phyloP scores from a whole-genome alignment of 2,113 vertebrate genomes.

The Mandrillus leucophaeus region DNA sequence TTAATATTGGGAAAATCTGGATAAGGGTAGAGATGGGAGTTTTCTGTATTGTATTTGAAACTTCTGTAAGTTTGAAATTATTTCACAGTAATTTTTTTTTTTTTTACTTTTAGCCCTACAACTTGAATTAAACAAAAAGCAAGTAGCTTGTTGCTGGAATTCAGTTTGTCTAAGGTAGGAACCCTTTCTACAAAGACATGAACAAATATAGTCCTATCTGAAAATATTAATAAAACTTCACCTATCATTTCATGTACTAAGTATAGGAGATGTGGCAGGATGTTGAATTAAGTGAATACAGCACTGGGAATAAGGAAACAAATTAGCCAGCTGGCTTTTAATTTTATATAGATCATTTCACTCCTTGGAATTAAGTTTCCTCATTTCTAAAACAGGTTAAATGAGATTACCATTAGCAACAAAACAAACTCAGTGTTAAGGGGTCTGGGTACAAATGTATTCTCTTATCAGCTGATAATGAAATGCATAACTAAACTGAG shows the following conservation, averaged over 20 bases:
- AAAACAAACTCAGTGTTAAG: not conserved
- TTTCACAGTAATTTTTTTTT: not conserved
- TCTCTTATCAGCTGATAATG: not conserved
- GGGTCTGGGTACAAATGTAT: not conserved
- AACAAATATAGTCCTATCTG: not conserved
- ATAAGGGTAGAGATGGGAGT: not conserved
- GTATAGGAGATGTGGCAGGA: not conserved
- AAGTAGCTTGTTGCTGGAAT: not conserved
- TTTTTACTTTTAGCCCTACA: not conserved
- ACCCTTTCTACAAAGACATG: not conserved
- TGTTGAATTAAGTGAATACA: not conserved
- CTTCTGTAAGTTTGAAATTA: not conserved
- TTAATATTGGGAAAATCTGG: not conserved
- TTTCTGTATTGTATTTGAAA: not conserved
- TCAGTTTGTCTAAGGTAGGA: not conserved
- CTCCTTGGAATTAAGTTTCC: constrained; percentile 4
- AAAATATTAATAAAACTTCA: constrained; percentile 31
- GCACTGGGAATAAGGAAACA: not conserved
- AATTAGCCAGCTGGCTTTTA: not conserved
- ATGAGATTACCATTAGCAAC: not conserved
- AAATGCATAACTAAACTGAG: not conserved
- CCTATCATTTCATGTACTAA: not conserved
- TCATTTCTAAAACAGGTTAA: constrained; percentile 21
- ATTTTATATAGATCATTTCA: not conserved
- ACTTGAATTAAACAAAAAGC: constrained; percentile 4